A percentile compares a stretch with the other conserved stretches of the same genome.
Evolutionary conservation across 2,888 invertebrate species (phyloP).

Genomic region (Polymixis flavicincta): DNA sequence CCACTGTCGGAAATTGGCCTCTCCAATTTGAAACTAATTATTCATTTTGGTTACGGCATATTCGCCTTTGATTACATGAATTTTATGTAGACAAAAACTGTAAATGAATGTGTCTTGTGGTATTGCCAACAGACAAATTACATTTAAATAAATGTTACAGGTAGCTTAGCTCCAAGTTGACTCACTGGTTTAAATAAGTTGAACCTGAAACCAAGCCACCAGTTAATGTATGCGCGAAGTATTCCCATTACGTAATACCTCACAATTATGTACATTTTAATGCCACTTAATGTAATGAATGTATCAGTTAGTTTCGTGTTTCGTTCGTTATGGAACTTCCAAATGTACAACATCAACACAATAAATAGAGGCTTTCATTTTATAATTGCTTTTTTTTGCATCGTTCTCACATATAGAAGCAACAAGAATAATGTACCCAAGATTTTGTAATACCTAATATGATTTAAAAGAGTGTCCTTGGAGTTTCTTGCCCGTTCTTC

Average conservation of each 20-base stretch:
- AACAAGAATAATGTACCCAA: no score
- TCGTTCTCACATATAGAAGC: no score
- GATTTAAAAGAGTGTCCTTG: no score
- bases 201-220: slow-evolving; percentile 13
- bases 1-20: no score
- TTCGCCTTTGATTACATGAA: no score
- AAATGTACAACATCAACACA: slow-evolving; percentile 18
- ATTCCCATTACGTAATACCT: slow-evolving; percentile 41
- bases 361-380: slow-evolving; percentile 3
- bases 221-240: slow-evolving; percentile 20
- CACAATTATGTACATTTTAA: slow-evolving; percentile 57
- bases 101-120: no score
- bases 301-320: slow-evolving; percentile 39
- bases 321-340: slow-evolving; percentile 26
- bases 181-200: slow-evolving; percentile 22
- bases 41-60: not conserved
- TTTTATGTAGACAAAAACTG: no score
- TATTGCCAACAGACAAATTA: not conserved
- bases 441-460: no score
- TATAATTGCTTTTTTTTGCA: no score
- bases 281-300: slow-evolving; percentile 47
- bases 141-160: not conserved
- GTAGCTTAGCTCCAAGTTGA: not conserved
- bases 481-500: no score
- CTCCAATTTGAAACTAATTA: no score